Percentiles rank a stretch among this genome's conserved stretches.
Conservation (phyloP, 2,888 invertebrate genomes). For the Linnaemya vulpina region DNA sequence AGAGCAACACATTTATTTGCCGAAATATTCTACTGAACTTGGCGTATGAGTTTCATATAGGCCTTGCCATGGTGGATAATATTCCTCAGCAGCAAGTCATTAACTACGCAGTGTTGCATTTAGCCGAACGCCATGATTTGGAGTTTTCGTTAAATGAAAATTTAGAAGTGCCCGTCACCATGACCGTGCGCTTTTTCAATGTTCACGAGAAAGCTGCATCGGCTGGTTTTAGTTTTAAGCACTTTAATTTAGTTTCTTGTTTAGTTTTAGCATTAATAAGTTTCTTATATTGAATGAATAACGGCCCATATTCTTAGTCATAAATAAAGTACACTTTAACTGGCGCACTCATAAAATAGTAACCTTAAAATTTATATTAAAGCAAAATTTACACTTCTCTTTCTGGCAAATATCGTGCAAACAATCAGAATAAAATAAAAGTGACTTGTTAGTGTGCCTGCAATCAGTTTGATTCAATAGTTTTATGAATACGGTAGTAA, state of each 20-base stretch:
- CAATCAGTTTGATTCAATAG: too few species aligned
- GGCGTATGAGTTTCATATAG: slow-evolving; percentile 79
- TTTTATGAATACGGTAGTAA: too few species aligned
- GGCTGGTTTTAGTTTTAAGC: slow-evolving; percentile 27
- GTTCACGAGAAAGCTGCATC: slow-evolving; percentile 59
- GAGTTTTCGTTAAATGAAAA: slow-evolving; percentile 78
- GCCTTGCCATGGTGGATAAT: slow-evolving; percentile 66
- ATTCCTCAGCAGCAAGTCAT: slow-evolving; percentile 77
- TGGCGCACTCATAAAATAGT: too few species aligned
- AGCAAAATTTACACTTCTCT: too few species aligned
- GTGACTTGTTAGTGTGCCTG: too few species aligned
- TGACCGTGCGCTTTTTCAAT: slow-evolving; percentile 80
- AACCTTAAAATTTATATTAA: too few species aligned
- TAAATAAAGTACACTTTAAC: too few species aligned
- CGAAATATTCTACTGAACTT: slow-evolving; percentile 80
- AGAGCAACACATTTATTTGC: slow-evolving; percentile 78
- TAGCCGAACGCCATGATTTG: slow-evolving; percentile 79
- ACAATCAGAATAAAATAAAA: too few species aligned
- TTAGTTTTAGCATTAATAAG: slow-evolving; percentile 29
- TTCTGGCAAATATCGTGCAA: too few species aligned
- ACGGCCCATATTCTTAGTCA: too few species aligned
- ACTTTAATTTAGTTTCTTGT: slow-evolving; percentile 5
- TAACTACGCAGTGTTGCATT: slow-evolving; percentile 75
- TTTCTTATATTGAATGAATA: background rate
- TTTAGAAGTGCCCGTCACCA: slow-evolving; percentile 78